These are phyloP conservation scores for Melieria omissa DNA, from an alignment of 2,888 invertebrate species.

Conservation along the genomic window DNA sequence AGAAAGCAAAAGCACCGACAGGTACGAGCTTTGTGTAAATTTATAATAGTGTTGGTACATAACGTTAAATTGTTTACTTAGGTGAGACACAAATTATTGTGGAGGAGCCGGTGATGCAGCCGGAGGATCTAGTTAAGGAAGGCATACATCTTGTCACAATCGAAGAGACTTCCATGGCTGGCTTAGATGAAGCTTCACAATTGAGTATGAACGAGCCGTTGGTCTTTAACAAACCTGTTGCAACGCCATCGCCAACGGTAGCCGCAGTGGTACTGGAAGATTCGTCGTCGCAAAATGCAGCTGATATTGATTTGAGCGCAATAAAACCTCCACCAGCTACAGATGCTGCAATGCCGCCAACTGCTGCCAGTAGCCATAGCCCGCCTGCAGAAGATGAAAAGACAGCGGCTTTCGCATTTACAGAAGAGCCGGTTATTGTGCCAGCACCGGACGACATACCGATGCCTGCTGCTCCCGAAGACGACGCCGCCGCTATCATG, in stretches of 20 bases:
- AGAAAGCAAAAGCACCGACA: slow-evolving; percentile 46
- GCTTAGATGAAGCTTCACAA: slow-evolving; percentile 55
- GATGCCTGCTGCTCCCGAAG: slow-evolving; percentile 46
- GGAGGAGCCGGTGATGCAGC: slow-evolving; percentile 56
- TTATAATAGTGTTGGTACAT: neutral
- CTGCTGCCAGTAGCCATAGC: slow-evolving; percentile 8
- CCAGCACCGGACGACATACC: slow-evolving; percentile 50
- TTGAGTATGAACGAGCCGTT: slow-evolving; percentile 57
- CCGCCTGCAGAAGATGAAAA: neutral
- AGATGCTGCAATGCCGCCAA: slow-evolving; percentile 28
- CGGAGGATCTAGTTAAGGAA: slow-evolving; percentile 61
- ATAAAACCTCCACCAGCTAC: slow-evolving; percentile 47
- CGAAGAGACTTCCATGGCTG: slow-evolving; percentile 56
- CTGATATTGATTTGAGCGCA: slow-evolving; percentile 41
- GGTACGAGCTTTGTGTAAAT: slow-evolving; percentile 35
- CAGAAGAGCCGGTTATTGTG: slow-evolving; percentile 32
- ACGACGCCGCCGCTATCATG: slow-evolving; percentile 38
- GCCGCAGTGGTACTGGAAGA: slow-evolving; percentile 25
- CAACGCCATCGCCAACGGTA: slow-evolving; percentile 31
- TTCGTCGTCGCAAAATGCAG: slow-evolving; percentile 35
- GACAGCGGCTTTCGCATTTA: neutral
- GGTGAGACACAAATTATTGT: slow-evolving; percentile 57
- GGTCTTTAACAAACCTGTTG: slow-evolving; percentile 50
- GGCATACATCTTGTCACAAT: slow-evolving; percentile 63
- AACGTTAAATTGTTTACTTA: slow-evolving; percentile 16